Base-by-base conservation (phyloP, 1,140 invertebrate genomes). In the Aleiodes sp. region DNA sequence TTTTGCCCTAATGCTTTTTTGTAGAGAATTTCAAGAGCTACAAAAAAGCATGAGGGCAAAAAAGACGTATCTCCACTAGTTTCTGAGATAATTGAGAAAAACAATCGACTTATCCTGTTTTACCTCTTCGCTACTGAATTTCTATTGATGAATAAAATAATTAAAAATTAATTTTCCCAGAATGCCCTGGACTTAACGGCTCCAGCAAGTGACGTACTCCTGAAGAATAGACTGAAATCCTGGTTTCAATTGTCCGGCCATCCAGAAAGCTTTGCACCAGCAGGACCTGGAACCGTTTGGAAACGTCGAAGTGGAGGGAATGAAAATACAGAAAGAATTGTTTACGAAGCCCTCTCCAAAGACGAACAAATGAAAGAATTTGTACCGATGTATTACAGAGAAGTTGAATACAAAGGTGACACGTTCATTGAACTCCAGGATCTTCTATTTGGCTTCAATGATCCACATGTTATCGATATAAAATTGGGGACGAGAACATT, bases 241-340 rank as follows among this genome's bases (percentile, higher is more conserved):
- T 98, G 96, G 96, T 93, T 98, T 82, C 97, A 98, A 84, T 84
- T 98, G 52, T 95, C 96, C 12, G 97, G 97, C 0, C 97, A 99
- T 84, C 92, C 92, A 65, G 95, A 96, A 46, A 94, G 94, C 68
- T 92, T 98, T 85, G 95, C 96, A 9, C 96, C 96, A 6, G 96
- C 96, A 2, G 94, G 96, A 0, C 94, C 96, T 1, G 95, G 95
- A 33, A 97, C 96, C 4, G 94, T 98, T 24, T 97, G 96, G 92
- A 98, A 98, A 85, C 92, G 96, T 70, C 91, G 93, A 21, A 87
- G 88, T 1, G 87, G 89, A 24, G 87, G 87, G 4, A 68, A 80
- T 86, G 94, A 97, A 87, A 91, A 96, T 87, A 90, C 89, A 83
- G 90, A 94, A 84, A 80, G 91, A 28, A 86, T 90, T 63, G 94